phyloP scores from a whole-genome alignment of 2,797 vertebrate species.

The Phylloscopus collybita region DNA sequence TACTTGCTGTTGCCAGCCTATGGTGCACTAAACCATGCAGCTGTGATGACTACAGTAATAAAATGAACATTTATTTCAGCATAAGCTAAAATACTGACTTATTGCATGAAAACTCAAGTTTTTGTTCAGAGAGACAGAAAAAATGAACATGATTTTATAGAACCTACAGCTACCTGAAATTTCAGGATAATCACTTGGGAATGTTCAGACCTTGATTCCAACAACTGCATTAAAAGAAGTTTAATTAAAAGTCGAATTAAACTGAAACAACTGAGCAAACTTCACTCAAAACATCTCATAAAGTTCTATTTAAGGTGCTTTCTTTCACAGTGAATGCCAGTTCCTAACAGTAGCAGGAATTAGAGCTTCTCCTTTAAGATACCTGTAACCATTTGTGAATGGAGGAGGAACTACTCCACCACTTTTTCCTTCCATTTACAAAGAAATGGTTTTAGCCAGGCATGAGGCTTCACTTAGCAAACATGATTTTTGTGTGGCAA shows the following conservation, averaged over 20 bases:
- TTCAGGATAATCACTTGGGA: not conserved
- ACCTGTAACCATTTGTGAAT: not conserved
- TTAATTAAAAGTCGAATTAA: not conserved
- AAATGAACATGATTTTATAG: not conserved
- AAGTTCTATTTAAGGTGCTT: not conserved
- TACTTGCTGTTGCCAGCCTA: not conserved
- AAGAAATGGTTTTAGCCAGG: not conserved
- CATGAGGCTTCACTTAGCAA: not conserved
- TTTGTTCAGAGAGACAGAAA: not conserved
- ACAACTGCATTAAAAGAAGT: no score
- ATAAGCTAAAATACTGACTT: not conserved
- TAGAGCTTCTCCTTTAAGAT: not conserved
- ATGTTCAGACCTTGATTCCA: not conserved
- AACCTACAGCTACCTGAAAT: not conserved
- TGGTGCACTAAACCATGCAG: not conserved
- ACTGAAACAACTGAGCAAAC: not conserved
- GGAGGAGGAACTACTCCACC: accelerated
- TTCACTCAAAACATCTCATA: not conserved
- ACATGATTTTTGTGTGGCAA: not conserved
- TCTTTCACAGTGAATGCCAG: not conserved
- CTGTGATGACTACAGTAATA: not conserved
- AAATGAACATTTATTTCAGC: not conserved
- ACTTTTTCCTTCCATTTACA: not conserved
- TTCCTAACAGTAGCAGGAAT: not conserved
- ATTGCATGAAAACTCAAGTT: not conserved